Evolutionary conservation across 2,888 invertebrate species (phyloP).

Genomic region (Gastracanthus pulcherrimus): DNA sequence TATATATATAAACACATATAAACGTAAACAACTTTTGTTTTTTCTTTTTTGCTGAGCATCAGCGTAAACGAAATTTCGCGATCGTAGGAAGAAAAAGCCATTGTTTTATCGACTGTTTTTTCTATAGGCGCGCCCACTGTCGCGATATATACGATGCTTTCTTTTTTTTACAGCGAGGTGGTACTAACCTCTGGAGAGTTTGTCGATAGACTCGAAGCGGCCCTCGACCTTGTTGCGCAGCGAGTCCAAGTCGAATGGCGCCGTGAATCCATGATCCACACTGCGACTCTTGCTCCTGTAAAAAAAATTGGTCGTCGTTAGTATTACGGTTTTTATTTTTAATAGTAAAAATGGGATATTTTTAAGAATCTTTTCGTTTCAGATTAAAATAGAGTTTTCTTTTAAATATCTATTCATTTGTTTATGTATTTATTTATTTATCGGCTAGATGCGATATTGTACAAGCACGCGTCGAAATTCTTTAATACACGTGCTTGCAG

Average conservation of each 20-base stretch:
- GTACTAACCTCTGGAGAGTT: conserved; percentile 80
- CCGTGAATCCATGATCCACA: conserved; percentile 92
- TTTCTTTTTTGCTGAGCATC: neutral
- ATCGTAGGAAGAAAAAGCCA: neutral
- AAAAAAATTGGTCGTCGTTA: conserved; percentile 39
- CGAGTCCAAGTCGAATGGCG: conserved; percentile 91
- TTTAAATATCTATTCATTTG: too few relatives aligned
- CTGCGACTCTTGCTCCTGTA: conserved; percentile 94
- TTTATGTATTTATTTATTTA: neutral
- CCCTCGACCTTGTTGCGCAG: conserved; percentile 92
- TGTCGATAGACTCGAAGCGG: conserved; percentile 88
- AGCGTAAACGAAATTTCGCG: neutral
- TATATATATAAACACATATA: too few relatives aligned
- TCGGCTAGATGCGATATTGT: neutral
- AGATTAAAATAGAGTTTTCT: too few relatives aligned
- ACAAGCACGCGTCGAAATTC: neutral
- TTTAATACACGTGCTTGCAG: too few relatives aligned
- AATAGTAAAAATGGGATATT: neutral
- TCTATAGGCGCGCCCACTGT: neutral
- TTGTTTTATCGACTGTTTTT: neutral
- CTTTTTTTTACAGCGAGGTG: neutral
- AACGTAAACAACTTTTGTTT: neutral
- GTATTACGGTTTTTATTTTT: too few relatives aligned
- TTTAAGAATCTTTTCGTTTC: too few relatives aligned
- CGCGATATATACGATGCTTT: neutral